Base-by-base conservation (phyloP, 2,797 vertebrate species). In the Thunnus albacares region DNA sequence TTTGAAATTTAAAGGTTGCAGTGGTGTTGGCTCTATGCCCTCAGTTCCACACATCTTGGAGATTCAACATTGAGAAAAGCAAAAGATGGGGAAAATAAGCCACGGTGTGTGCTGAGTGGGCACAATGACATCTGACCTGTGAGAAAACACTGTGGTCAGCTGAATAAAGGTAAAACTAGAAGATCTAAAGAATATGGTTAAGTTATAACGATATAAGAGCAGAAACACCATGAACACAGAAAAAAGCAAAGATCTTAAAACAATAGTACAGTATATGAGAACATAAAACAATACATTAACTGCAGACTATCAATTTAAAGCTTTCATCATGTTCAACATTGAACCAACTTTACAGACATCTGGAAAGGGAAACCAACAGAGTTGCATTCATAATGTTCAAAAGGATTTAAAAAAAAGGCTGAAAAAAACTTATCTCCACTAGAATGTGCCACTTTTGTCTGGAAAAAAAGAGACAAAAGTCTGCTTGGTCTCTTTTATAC, bases 401-500 rank as follows among this genome's bases (percentile, higher is more conserved):
- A 70, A 58, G 33, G 22, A 57, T 11, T 1, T 6, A 17, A 33
- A 30, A 28, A 14, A 74, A 73, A 24, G 12, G 2, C 9, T 17
- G 33, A 47, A 41, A n/a, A 55, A 33, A 33, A 15, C 5, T 3
- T 12, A 17, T 70, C 41, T 57, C 14, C 13, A 35, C 35, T 62
- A 24, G 60, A 45, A 47, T 12, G 17, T 38, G 11, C 3, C 20
- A 63, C 66, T 51, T 70, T 30, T 13, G 53, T 73, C 43, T 62
- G 18, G 47, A 73, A 61, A 30, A 30, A 30, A 61, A 30, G 4
- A 30, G 28, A 30, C 28, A 30, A 30, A 30, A 30, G 57, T 59
- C n/a, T 53, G 20, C 56, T 61, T 53, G 65, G 26, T 75, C 41
- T 82, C 65, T 69, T 84, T 82, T 81, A 82, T 74, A 76, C 71